These are phyloP conservation scores for Melanotaenia parkinsoni DNA, from an alignment of 2,797 vertebrate species.

Conservation along the genomic window DNA sequence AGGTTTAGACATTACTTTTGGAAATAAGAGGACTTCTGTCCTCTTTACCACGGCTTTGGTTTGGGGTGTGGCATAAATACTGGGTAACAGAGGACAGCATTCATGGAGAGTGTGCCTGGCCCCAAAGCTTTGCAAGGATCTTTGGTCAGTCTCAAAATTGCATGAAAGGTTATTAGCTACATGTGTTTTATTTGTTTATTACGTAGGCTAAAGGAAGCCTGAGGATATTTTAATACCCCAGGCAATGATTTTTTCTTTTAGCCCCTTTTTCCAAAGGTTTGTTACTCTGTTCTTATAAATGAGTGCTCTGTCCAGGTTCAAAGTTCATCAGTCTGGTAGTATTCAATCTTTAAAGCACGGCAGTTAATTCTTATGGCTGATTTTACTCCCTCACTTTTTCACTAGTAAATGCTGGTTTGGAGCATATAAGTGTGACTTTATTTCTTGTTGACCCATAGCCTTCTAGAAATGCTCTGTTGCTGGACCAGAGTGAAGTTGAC, in stretches of 20 bases:
- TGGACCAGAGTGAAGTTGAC: conserved; percentile 21
- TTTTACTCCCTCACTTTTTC: not conserved
- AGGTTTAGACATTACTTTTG: conserved; percentile 12
- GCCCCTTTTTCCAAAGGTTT: not conserved
- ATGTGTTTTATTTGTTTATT: not conserved
- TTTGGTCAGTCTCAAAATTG: not conserved
- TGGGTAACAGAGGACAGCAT: conserved; percentile 70
- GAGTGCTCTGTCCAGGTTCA: conserved; percentile 5
- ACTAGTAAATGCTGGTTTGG: not conserved
- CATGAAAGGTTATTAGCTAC: not conserved
- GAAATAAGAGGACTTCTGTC: conserved; percentile 58
- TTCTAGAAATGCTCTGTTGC: conserved; percentile 69
- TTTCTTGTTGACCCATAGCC: conserved; percentile 33
- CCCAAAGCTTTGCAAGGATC: conserved; percentile 15
- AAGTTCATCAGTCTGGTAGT: not conserved
- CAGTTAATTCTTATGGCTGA: not conserved
- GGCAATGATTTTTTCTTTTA: not conserved
- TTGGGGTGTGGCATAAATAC: conserved; percentile 61
- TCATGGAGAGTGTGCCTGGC: conserved; percentile 48
- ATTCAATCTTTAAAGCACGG: not conserved
- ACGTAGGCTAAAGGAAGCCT: not conserved
- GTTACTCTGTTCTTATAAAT: not conserved
- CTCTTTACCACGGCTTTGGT: conserved; percentile 57
- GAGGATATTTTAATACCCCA: conserved; percentile 10
- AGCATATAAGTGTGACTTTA: not conserved